phyloP scores from a whole-genome alignment of 2,113 vertebrate genomes.

The Vimba vimba region DNA sequence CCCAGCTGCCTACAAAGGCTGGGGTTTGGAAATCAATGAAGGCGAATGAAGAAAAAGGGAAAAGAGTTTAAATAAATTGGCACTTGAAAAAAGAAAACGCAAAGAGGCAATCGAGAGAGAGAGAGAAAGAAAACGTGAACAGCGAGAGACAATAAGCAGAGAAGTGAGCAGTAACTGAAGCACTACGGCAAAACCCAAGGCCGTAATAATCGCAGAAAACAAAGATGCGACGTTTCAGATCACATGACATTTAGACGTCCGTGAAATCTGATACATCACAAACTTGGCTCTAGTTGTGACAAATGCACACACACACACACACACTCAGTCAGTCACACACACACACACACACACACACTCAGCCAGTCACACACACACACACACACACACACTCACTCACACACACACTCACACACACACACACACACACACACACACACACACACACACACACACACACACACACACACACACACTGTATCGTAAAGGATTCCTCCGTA shows the following conservation, averaged over 20 bases:
- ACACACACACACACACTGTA: not conserved
- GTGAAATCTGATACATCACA: not conserved
- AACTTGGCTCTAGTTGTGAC: not conserved
- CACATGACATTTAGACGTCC: not conserved
- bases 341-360: not conserved
- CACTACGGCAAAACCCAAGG: not conserved
- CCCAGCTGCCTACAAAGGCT: slow-evolving; percentile 83
- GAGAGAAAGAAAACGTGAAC: slow-evolving; percentile 41
- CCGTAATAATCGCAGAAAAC: not conserved
- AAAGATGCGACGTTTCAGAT: not conserved
- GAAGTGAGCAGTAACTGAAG: slow-evolving; percentile 45
- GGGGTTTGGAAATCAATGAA: slow-evolving; percentile 86
- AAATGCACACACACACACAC: not conserved
- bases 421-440: too few species aligned
- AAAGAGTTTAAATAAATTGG: slow-evolving; percentile 84
- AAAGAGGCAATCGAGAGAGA: slow-evolving; percentile 66
- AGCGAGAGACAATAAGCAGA: slow-evolving; percentile 32
- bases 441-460: too few species aligned
- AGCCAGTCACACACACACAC: too few species aligned
- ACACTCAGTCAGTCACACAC: too few species aligned
- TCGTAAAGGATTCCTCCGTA: not conserved
- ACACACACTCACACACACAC: not conserved
- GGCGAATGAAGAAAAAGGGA: slow-evolving; percentile 78
- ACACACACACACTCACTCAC: too few species aligned
- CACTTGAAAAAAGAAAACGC: slow-evolving; percentile 78